Conservation (phyloP, 2,888 invertebrate genomes). For the Drosophila koepferae region DNA sequence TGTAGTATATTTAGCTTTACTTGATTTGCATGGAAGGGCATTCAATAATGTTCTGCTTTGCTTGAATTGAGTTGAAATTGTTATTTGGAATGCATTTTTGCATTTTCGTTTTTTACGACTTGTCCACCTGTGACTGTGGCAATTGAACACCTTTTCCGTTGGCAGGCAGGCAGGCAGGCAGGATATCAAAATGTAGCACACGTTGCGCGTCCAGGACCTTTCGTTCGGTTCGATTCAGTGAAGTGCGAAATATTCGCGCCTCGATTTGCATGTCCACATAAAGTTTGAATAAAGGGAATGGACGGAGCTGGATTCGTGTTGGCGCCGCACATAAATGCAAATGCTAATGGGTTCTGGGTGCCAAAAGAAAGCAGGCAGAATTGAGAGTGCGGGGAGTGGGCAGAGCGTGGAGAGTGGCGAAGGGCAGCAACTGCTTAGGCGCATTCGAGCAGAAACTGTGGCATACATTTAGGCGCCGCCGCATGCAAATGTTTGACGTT, state of each 20-base stretch:
- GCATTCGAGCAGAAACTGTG: slow-evolving; percentile 62
- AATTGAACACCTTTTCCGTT: slow-evolving; percentile 44
- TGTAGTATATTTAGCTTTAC: no score
- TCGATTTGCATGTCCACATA: slow-evolving; percentile 70
- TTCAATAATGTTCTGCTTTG: not conserved
- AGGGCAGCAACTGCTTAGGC: slow-evolving; percentile 14
- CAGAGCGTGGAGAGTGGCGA: not conserved
- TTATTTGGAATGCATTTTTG: slow-evolving; percentile 3
- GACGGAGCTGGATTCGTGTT: slow-evolving; percentile 27
- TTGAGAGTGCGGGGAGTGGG: no score
- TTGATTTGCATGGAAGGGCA: not conserved
- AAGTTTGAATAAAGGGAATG: slow-evolving; percentile 23
- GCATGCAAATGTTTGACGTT: slow-evolving; percentile 79
- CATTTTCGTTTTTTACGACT: slow-evolving; percentile 10
- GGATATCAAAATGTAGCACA: slow-evolving; percentile 25
- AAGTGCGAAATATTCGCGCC: slow-evolving; percentile 78
- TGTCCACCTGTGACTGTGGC: slow-evolving; percentile 32
- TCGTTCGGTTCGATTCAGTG: slow-evolving; percentile 54
- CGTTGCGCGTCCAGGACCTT: slow-evolving; percentile 27
- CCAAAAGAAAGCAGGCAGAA: not conserved
- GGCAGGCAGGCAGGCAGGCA: slow-evolving; percentile 11
- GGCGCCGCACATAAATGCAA: slow-evolving; percentile 77
- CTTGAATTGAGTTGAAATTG: not conserved
- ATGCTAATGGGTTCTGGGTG: slow-evolving; percentile 56
- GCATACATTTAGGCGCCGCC: slow-evolving; percentile 77